These are phyloP conservation scores for Alligator mississippiensis DNA, from an alignment of 2,113 vertebrate species.

Conservation along the genomic window DNA sequence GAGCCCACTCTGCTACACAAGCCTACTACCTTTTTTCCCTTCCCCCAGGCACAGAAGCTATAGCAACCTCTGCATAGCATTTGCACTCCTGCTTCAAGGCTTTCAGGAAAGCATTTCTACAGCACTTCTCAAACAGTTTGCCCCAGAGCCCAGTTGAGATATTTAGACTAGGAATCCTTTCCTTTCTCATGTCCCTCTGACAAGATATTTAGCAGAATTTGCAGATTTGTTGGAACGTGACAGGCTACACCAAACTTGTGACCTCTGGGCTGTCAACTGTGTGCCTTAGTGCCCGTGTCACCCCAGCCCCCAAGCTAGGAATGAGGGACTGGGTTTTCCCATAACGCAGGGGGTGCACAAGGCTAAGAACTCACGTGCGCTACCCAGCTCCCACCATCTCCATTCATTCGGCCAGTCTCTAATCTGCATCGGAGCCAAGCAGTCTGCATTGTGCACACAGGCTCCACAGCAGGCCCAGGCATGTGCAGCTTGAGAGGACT, in stretches of 20 bases:
- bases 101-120: background rate
- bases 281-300: too few relatives aligned
- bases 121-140: background rate
- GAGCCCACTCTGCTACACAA: rapidly evolving
- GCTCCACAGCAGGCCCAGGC: background rate
- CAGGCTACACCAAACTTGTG: too few relatives aligned
- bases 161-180: background rate
- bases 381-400: background rate
- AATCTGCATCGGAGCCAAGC: background rate
- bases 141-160: background rate
- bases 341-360: background rate
- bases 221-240: too few relatives aligned
- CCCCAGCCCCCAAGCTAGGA: too few relatives aligned
- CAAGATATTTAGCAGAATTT: too few relatives aligned
- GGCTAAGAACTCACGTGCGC: background rate
- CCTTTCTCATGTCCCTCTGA: too few relatives aligned
- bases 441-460: background rate
- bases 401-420: background rate
- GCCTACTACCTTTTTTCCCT: background rate
- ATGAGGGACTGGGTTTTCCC: background rate
- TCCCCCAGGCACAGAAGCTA: background rate
- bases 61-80: background rate
- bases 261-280: too few relatives aligned
- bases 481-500: rapidly evolving
- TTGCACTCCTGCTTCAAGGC: background rate